These are phyloP conservation scores for Carlito syrichta DNA, from an alignment of 2,113 vertebrate genomes.

Conservation along the genomic window DNA sequence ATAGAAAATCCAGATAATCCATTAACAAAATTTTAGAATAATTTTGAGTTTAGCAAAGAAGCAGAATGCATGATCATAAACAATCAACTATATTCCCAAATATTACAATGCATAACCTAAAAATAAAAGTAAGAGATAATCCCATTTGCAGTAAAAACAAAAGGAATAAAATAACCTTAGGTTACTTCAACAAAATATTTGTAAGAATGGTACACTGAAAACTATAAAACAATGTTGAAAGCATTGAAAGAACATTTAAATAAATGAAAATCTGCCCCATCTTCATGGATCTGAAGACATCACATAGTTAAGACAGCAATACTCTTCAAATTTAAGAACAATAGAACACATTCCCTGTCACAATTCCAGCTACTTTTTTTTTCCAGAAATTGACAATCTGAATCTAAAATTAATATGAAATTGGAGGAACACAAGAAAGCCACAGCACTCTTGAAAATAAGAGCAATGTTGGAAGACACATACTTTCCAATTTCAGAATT, in stretches of 20 bases:
- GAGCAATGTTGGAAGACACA: background rate
- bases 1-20: background rate
- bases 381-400: background rate
- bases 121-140: background rate
- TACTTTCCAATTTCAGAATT: background rate
- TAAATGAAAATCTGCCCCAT: background rate
- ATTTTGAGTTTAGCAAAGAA: background rate
- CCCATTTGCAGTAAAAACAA: background rate
- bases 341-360: too few relatives aligned
- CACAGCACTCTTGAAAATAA: background rate
- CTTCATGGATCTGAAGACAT: background rate
- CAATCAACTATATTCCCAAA: background rate
- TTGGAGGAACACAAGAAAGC: background rate
- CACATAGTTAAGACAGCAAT: background rate
- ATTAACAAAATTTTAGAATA: background rate
- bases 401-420: background rate
- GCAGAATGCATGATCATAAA: background rate
- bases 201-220: background rate
- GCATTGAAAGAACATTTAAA: too few relatives aligned
- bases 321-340: background rate
- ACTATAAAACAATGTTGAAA: background rate
- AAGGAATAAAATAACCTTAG: background rate
- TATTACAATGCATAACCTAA: background rate
- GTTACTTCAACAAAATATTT: background rate
- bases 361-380: background rate